Conservation (phyloP, 1,140 invertebrate genomes). For the Helicoverpa armigera region DNA sequence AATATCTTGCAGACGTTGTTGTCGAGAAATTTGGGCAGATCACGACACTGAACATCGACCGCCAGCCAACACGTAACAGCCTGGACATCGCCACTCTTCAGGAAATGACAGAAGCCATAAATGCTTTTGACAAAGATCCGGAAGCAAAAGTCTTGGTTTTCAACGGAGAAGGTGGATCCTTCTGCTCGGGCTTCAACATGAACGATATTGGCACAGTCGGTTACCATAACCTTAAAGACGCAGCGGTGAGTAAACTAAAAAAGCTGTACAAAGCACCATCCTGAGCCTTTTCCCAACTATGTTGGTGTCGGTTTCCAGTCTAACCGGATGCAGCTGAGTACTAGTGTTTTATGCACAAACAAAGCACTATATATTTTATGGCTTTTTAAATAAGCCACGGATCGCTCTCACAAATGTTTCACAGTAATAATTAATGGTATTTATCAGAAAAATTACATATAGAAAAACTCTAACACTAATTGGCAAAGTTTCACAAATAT, state of each 20-base stretch:
- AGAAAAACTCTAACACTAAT: not conserved
- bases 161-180: conserved; percentile 95
- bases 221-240: conserved; percentile 85
- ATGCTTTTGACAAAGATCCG: conserved; percentile 92
- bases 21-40: conserved; percentile 89
- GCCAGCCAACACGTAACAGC: conserved; percentile 93
- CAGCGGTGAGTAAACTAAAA: conserved; percentile 71
- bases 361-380: not conserved
- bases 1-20: conserved; percentile 80
- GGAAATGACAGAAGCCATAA: conserved; percentile 90
- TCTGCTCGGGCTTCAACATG: conserved; percentile 96
- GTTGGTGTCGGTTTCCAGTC: too few relatives aligned
- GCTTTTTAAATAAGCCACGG: not conserved
- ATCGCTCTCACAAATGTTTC: not conserved
- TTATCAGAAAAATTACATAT: not conserved
- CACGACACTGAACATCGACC: conserved; percentile 94
- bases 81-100: conserved; percentile 90
- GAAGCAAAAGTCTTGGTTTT: conserved; percentile 91
- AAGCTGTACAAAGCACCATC: too few relatives aligned
- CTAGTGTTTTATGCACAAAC: not conserved
- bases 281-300: too few relatives aligned
- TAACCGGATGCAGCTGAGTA: too few relatives aligned
- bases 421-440: not conserved
- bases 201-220: conserved; percentile 88
- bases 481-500: not conserved